Base-by-base conservation (phyloP, 2,888 invertebrate species). In the Agrotis puta region DNA sequence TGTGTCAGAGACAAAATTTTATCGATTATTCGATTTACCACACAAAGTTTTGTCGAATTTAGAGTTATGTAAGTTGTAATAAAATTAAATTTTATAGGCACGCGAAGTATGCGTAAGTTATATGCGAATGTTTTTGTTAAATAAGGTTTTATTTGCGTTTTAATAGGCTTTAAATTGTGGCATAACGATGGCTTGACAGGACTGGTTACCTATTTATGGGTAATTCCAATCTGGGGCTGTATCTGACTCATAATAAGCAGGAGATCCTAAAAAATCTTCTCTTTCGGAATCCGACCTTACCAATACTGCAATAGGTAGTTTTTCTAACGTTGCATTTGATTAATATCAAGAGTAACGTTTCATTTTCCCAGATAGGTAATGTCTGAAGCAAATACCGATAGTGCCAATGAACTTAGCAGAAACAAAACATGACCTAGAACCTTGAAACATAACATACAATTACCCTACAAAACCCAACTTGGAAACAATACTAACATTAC, bases 401-500 rank as follows among this genome's bases (percentile, higher is more conserved):
- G 18, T 56, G 57, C 58, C 57, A 73, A 63, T 79, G 80, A 82
- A 79, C 82, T 64, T 9, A n/a, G 11, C 11, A 50, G n/a, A 39
- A 39, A 56, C 54, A 56, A 4, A 39, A 62, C 48, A 64, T 79
- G 79, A 79, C 83, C 79, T 79, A 64, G 62, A 59, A 66, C 66
- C 47, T 66, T 53, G n/a, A 22, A 45, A 39, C 27, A 43, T 47
- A 53, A 43, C 54, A 16, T 50, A 45, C 47, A 83, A 73, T 80
- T 61, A 82, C 48, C 58, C 56, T 16, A 66, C 64, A 65, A 69
- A 79, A 71, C 61, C 56, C 69, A 80, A 67, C 70, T 59, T 59
- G 33, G 63, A 74, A 64, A 83, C 83, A 83, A 79, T 69, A 58
- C 83, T 45, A 48, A 66, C 81, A 56, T 83, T 74, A 74, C 80